These are phyloP conservation scores for Aphaenogaster ashmeadi DNA, from an alignment of 1,140 invertebrate species.

Conservation along the genomic window DNA sequence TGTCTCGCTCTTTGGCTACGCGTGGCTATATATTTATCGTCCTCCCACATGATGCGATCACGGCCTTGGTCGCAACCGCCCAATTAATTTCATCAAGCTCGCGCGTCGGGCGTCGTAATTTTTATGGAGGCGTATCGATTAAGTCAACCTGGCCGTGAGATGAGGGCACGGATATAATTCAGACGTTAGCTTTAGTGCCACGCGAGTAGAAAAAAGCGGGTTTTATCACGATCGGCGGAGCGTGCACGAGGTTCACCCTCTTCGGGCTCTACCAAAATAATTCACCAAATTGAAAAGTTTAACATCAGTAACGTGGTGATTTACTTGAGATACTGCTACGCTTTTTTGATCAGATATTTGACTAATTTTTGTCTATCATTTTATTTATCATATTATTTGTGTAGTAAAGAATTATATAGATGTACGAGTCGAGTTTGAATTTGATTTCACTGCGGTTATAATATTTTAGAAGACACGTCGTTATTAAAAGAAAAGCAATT, in stretches of 20 bases:
- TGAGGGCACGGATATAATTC: not conserved
- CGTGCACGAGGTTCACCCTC: not conserved
- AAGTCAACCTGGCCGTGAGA: not conserved
- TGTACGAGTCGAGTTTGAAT: not conserved
- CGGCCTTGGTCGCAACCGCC: not conserved
- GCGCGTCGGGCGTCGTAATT: slow-evolving; percentile 15
- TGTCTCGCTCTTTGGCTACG: slow-evolving; percentile 18
- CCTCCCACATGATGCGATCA: not conserved
- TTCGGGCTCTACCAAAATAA: slow-evolving; percentile 11
- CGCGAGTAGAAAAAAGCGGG: not conserved
- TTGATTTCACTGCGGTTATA: not conserved
- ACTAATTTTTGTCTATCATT: not conserved
- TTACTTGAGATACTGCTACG: not conserved
- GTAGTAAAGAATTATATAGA: not conserved
- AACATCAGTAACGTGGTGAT: not conserved
- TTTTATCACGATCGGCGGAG: slow-evolving; percentile 12
- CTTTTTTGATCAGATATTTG: not conserved
- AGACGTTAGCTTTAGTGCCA: not conserved
- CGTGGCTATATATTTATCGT: not conserved
- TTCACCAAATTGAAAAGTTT: not conserved
- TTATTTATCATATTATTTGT: not conserved
- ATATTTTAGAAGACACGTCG: not conserved
- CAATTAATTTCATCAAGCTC: slow-evolving; percentile 40
- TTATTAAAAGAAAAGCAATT: slow-evolving; percentile 1
- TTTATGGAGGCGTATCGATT: slow-evolving; percentile 41